phyloP scores from a whole-genome alignment of 2,113 vertebrate species.

The Paraplagusia blochii region DNA sequence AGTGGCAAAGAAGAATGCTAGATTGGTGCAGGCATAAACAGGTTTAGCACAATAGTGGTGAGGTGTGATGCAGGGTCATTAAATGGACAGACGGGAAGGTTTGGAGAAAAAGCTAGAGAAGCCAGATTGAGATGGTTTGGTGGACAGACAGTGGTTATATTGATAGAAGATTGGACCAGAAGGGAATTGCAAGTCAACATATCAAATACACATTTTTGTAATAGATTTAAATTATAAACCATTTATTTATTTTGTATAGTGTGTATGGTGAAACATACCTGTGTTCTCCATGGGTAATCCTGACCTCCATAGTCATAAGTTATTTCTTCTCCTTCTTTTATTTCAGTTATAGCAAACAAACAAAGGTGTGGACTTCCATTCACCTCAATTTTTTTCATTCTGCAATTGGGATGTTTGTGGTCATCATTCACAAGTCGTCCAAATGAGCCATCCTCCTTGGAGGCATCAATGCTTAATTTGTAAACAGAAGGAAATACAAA shows the following conservation, averaged over 20 bases:
- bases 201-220: no score
- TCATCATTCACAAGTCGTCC: background rate
- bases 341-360: background rate
- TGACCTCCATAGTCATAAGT: background rate
- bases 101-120: no score
- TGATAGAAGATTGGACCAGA: no score
- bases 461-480: slow-evolving; percentile 2
- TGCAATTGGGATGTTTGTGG: slow-evolving; percentile 3
- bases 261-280: background rate
- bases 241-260: background rate
- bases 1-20: no score
- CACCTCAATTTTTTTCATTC: background rate
- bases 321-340: slow-evolving; percentile 1
- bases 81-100: no score
- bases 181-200: no score
- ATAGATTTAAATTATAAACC: no score
- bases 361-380: background rate
- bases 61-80: no score
- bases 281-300: slow-evolving; percentile 4
- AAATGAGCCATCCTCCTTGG: background rate
- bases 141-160: no score
- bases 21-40: no score
- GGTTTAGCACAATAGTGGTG: no score
- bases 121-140: no score
- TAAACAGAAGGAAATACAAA: background rate